Conservation (phyloP, 64 coral and sea anemone species). For the Stylophora pistillata region DNA sequence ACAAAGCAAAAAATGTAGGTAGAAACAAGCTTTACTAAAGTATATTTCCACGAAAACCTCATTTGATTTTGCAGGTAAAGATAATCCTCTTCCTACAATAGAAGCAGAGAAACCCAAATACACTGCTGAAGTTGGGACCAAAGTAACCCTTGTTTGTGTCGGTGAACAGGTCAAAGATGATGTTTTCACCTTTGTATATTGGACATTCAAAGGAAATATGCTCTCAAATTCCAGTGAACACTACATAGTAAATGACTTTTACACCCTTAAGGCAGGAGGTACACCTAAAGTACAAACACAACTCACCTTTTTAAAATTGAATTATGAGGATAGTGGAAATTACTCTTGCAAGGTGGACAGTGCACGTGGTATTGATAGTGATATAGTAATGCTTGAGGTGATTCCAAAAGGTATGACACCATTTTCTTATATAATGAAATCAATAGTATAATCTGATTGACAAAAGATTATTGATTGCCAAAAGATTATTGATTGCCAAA, state of each 20-base stretch:
- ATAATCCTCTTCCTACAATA: background rate
- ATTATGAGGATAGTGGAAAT: background rate
- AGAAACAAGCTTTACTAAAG: no score
- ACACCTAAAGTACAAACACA: background rate
- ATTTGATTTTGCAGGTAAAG: background rate
- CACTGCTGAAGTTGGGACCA: background rate
- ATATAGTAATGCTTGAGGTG: background rate
- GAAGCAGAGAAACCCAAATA: background rate
- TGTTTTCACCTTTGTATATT: background rate
- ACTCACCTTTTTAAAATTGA: background rate
- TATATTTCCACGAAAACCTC: no score
- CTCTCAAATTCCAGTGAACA: background rate
- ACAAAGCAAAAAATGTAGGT: no score
- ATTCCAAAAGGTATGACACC: background rate
- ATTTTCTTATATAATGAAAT: no score
- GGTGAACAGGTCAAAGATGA: background rate
- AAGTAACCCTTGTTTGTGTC: background rate
- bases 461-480: no score
- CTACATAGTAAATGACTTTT: background rate
- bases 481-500: no score
- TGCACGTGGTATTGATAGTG: background rate
- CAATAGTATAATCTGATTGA: no score
- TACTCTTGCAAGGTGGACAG: background rate
- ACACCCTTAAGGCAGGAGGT: background rate
- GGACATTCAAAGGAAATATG: constrained; percentile 2